phyloP scores from a whole-genome alignment of 2,113 vertebrate genomes.

The Mohoua ochrocephala region DNA sequence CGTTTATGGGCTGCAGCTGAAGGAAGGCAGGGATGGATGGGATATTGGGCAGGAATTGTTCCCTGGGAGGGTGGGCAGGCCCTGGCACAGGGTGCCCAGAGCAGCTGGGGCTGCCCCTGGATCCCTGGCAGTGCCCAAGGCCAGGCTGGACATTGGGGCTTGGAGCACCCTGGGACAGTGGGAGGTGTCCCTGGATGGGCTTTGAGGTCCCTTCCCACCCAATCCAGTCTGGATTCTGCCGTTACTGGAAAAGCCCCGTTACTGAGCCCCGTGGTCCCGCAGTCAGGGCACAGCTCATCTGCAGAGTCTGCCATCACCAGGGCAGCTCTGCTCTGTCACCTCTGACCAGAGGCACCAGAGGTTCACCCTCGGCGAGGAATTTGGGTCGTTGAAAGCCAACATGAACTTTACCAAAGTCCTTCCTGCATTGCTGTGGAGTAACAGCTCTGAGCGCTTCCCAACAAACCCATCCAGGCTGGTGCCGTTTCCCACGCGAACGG shows the following conservation, averaged over 20 bases:
- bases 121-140: not conserved
- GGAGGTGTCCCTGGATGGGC: not conserved
- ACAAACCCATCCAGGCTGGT: rapidly evolving
- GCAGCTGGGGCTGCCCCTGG: not conserved
- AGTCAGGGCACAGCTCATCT: not conserved
- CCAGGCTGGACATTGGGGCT: not conserved
- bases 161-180: not conserved
- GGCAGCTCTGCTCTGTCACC: not conserved
- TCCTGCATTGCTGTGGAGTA: rapidly evolving
- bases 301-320: rapidly evolving
- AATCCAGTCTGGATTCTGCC: not conserved
- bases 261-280: rapidly evolving
- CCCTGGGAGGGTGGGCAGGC: not conserved
- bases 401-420: rapidly evolving
- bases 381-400: not conserved
- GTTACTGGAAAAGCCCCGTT: not conserved
- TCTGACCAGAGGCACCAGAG: rapidly evolving
- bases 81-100: not conserved
- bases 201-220: not conserved
- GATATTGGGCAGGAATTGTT: not conserved
- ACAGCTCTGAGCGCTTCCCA: not conserved
- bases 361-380: rapidly evolving
- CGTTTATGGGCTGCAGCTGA: not conserved
- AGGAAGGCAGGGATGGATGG: not conserved
- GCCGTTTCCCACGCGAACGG: rapidly evolving